Conservation (phyloP, 2,113 vertebrate genomes). For the Gambusia affinis region DNA sequence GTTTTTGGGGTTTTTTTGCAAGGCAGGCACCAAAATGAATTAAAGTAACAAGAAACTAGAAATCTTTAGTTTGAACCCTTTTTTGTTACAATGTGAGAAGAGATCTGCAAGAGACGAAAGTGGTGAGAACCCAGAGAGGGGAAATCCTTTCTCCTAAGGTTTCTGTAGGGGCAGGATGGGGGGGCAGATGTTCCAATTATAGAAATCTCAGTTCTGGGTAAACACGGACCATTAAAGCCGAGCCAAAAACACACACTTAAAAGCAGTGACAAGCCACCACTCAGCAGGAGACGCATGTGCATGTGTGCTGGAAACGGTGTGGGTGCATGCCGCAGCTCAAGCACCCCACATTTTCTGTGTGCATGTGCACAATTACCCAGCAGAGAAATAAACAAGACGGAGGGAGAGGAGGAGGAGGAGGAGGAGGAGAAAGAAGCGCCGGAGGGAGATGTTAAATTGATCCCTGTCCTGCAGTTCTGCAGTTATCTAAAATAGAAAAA, state of each 20-base stretch:
- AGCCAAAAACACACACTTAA: slow-evolving; percentile 71
- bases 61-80: neutral
- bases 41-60: neutral
- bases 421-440: slow-evolving; percentile 27
- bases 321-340: slow-evolving; percentile 36
- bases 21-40: neutral
- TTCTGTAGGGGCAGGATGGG: slow-evolving; percentile 11
- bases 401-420: slow-evolving; percentile 17
- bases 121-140: neutral
- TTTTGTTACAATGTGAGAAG: neutral
- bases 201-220: slow-evolving; percentile 66
- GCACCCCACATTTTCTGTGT: slow-evolving; percentile 52
- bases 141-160: slow-evolving; percentile 36
- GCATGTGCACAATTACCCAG: slow-evolving; percentile 66
- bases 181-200: slow-evolving; percentile 70
- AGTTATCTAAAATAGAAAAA: slow-evolving; percentile 47
- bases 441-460: slow-evolving; percentile 66
- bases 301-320: slow-evolving; percentile 26
- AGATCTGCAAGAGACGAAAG: neutral
- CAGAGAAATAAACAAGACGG: slow-evolving; percentile 58
- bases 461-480: slow-evolving; percentile 71
- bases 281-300: slow-evolving; percentile 59
- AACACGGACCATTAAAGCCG: slow-evolving; percentile 65
- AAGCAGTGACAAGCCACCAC: slow-evolving; percentile 57
- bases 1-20: neutral